Base-by-base conservation (phyloP, 1,140 invertebrate genomes). In the Cotesia glomerata region DNA sequence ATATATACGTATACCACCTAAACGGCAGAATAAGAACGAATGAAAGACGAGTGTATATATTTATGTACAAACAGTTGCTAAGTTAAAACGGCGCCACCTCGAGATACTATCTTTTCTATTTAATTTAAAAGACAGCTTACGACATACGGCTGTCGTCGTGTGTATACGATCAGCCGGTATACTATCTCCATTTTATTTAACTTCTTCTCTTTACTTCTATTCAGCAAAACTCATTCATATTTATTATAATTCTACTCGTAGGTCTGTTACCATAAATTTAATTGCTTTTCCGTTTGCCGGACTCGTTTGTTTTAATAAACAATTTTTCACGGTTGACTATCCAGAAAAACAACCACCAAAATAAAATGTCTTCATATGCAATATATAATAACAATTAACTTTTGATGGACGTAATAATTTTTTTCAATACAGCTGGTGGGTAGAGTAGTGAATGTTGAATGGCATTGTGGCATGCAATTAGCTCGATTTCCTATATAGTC, bases 121-220 rank as follows among this genome's bases (percentile, higher is more conserved):
- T 45, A 45, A 45, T 45, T 45, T 45, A 45, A 45, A 45, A 74
- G 77, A 81, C 78, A 75, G 75, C 79, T 80, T 77, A 76, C 76
- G 76, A 78, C 75, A 76, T 73, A 69, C 73, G 39, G 39, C 76
- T 76, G 78, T 69, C 74, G 68, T 73, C 66, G 67, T 68, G 65
- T 39, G 75, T 75, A 74, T 73, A 74, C 62, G 76, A 76, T 75
- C 75, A 72, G 63, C 73, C 76, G 26, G 26, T 26, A 26, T 26
- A 74, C 74, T 65, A 35, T 26, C 69, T 72, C 70, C 65, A 74
- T 76, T 75, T 62, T 69, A 76, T 72, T 68, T 26, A 26, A 26
- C 26, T 26, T 26, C 26, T 26, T 26, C 26, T 26, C 32, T 26
- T 45, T 45, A n/a, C 66, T 71, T 14, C 35, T 11, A 39, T 49